Base-by-base conservation (phyloP, 2,113 vertebrate genomes). In the Thoracochromis brauschi region DNA sequence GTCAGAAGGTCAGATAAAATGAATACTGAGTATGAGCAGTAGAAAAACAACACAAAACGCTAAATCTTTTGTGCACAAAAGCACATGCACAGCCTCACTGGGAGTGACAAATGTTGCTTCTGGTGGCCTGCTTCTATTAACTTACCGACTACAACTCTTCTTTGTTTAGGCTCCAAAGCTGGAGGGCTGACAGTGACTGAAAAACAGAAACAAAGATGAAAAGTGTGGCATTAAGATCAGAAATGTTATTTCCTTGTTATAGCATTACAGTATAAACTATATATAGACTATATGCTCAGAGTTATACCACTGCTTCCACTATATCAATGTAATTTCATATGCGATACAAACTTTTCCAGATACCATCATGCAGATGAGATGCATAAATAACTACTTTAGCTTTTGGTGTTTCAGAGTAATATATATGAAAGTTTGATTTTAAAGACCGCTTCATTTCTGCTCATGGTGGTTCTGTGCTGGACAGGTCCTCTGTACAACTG, bases 111-210 rank as follows among this genome's bases (percentile, higher is more conserved):
- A 21, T 9, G 49, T 33, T 71, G 2, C 42, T 24, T 9, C 9
- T 31, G 17, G 21, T 5, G 16, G 29, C 13, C 19, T 5, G 7
- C 2, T 42, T 21, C 29, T 16, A n/a, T 14, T 6, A 82, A 95
- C 98, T 97, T 94, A 98, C 98, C 96, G 1, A 91, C 88, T 54
- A 92, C 17, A 4, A 93, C 79, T 31, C 93, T 86, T 91, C 97
- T 98, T 80, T 91, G 51, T 82, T 97, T 97, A 13, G 90, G 84
- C 73, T 94, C 96, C 8, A 96, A 94, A 8, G 91, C 65, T 31
- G 93, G 83, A 21, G 82, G 33, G 3, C 80, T 85, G 65, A 85
- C n/a, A n/a, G 40, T 89, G 68, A 95, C 97, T 98, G 92, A 13
- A 75, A 89, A 68, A 81, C 13, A 89, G 3, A 88, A 5, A 31